phyloP scores from a whole-genome alignment of 37 sponge, comb jelly and placozoan species.

The Agelas oroides region DNA sequence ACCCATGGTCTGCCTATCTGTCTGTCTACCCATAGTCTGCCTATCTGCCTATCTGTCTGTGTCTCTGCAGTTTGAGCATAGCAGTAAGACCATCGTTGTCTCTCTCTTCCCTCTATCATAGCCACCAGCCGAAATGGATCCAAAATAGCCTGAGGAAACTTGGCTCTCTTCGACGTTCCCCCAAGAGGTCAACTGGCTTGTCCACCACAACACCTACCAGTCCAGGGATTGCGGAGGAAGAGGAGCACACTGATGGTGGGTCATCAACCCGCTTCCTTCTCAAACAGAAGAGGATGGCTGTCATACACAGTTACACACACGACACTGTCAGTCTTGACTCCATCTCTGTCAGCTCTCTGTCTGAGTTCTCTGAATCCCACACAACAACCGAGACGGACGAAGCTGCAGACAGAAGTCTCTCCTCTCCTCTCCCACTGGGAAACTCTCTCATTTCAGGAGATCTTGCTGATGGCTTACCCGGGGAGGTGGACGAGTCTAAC shows the following conservation, averaged over 20 bases:
- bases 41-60: too few species aligned
- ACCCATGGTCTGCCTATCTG: background rate
- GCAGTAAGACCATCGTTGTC: too few species aligned
- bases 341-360: conserved; percentile 31
- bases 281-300: background rate
- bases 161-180: conserved; percentile 6
- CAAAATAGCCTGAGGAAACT: background rate
- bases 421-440: conserved; percentile 7
- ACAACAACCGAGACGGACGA: background rate
- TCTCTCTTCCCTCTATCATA: too few species aligned
- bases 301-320: background rate
- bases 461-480: too few species aligned
- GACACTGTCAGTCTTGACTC: conserved; percentile 37
- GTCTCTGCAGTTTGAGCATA: too few species aligned
- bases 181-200: too few species aligned
- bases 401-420: background rate
- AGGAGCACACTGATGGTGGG: background rate
- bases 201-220: background rate
- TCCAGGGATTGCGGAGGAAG: background rate
- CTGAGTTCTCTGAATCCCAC: conserved; percentile 21
- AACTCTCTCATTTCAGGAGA: too few species aligned
- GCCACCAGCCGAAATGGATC: too few species aligned
- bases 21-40: background rate
- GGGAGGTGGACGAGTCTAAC: background rate
- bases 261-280: too few species aligned